phyloP scores from a whole-genome alignment of 2,113 vertebrate genomes.

The Seriola quinqueradiata region DNA sequence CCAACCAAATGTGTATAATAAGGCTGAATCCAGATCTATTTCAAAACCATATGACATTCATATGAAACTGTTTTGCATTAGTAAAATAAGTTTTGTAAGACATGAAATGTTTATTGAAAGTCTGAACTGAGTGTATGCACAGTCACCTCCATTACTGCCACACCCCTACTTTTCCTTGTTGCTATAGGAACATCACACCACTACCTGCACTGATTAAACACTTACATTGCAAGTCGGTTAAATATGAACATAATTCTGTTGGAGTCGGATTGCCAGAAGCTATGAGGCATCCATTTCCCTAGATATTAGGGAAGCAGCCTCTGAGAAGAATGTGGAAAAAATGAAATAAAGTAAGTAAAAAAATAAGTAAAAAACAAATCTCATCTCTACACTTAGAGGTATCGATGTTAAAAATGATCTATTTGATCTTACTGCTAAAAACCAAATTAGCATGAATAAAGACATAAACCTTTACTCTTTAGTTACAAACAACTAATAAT shows the following conservation, averaged over 20 bases:
- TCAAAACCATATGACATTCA: background rate
- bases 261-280: background rate
- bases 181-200: background rate
- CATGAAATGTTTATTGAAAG: background rate
- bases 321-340: constrained; percentile 10
- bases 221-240: background rate
- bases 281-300: background rate
- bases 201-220: background rate
- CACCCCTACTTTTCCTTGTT: background rate
- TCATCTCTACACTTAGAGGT: background rate
- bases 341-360: background rate
- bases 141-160: background rate
- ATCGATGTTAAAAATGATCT: background rate
- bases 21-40: background rate
- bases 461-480: background rate
- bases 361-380: background rate
- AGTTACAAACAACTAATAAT: background rate
- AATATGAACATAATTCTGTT: constrained; percentile 14
- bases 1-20: background rate
- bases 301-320: background rate
- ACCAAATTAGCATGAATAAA: constrained; percentile 1
- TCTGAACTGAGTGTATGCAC: too few species aligned
- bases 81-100: background rate
- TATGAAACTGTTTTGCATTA: background rate
- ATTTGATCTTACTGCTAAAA: background rate